Conservation (phyloP, 2,113 vertebrate genomes). For the Nothobranchius furzeri region DNA sequence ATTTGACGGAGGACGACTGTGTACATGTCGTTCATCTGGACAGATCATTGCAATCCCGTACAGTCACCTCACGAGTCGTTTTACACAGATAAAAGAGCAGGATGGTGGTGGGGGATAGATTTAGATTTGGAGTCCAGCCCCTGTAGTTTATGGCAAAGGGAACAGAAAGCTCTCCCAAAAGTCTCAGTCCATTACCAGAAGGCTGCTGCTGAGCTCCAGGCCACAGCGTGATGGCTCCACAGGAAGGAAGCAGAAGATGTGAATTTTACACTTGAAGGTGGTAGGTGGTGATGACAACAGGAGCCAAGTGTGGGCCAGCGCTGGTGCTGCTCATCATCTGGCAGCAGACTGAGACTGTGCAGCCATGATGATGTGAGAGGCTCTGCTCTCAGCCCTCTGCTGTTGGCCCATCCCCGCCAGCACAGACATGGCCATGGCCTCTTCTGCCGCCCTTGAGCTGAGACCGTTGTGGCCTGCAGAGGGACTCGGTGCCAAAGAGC, state of each 20-base stretch:
- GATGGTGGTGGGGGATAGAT: slow-evolving; percentile 22
- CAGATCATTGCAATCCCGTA: slow-evolving; percentile 58
- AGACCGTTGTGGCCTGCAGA: slow-evolving; percentile 85
- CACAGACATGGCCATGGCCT: slow-evolving; percentile 94
- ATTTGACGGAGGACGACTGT: slow-evolving; percentile 40
- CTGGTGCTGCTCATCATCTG: slow-evolving; percentile 89
- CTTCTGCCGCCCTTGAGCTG: slow-evolving; percentile 89
- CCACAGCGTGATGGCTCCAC: slow-evolving; percentile 64
- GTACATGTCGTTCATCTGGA: slow-evolving; percentile 21
- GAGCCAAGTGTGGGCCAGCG: slow-evolving; percentile 61
- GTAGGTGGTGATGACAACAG: neutral
- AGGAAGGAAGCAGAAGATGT: slow-evolving; percentile 27
- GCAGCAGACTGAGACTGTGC: slow-evolving; percentile 93
- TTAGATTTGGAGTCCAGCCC: slow-evolving; percentile 78
- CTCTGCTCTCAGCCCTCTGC: slow-evolving; percentile 84
- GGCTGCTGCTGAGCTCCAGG: slow-evolving; percentile 78
- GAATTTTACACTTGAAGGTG: slow-evolving; percentile 31
- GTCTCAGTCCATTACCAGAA: slow-evolving; percentile 78
- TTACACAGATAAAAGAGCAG: slow-evolving; percentile 8
- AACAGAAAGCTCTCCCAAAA: slow-evolving; percentile 77
- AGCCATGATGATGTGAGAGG: slow-evolving; percentile 83
- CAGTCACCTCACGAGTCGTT: slow-evolving; percentile 60
- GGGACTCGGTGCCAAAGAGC: slow-evolving; percentile 82
- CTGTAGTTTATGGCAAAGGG: slow-evolving; percentile 81
- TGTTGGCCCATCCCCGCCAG: slow-evolving; percentile 94